These are phyloP conservation scores for Polydrusus pterygomalis DNA, from an alignment of 2,888 invertebrate genomes.

Conservation along the genomic window DNA sequence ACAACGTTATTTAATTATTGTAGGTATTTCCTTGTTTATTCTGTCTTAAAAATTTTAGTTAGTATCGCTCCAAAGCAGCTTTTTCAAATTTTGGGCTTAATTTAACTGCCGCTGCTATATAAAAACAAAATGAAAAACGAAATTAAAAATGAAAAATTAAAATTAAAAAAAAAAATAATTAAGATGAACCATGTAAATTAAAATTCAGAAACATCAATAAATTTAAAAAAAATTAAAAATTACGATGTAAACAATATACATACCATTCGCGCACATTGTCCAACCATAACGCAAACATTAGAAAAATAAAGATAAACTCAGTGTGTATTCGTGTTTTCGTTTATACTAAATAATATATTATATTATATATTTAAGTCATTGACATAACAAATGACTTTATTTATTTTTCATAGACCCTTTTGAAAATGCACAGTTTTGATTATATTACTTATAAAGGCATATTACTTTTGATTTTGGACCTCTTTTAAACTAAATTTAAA, in stretches of 20 bases:
- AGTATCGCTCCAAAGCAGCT: conserved; percentile 70
- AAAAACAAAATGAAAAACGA: conserved; percentile 51
- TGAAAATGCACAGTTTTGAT: conserved; percentile 8
- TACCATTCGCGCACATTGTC: conserved; percentile 72
- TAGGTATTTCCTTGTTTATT: neutral
- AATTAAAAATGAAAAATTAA: conserved; percentile 45
- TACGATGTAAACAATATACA: conserved; percentile 65
- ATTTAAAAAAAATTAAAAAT: conserved; percentile 44
- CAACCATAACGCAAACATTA: conserved; percentile 72
- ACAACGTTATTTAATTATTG: neutral
- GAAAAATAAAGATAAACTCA: conserved; percentile 72
- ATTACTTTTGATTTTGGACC: neutral
- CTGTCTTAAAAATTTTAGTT: conserved; percentile 39
- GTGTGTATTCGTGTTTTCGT: conserved; percentile 69
- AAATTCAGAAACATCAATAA: conserved; percentile 50
- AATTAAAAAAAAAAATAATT: conserved; percentile 52
- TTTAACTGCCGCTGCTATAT: conserved; percentile 69
- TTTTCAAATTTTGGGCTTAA: conserved; percentile 70
- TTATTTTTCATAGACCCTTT: conserved; percentile 27
- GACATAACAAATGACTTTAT: conserved; percentile 56
- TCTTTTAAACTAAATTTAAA: neutral
- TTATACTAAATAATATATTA: conserved; percentile 29
- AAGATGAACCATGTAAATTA: conserved; percentile 20
- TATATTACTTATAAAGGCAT: neutral
- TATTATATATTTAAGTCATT: conserved; percentile 51